Conservation (phyloP, 1,140 invertebrate species). For the Sycobia sp. region DNA sequence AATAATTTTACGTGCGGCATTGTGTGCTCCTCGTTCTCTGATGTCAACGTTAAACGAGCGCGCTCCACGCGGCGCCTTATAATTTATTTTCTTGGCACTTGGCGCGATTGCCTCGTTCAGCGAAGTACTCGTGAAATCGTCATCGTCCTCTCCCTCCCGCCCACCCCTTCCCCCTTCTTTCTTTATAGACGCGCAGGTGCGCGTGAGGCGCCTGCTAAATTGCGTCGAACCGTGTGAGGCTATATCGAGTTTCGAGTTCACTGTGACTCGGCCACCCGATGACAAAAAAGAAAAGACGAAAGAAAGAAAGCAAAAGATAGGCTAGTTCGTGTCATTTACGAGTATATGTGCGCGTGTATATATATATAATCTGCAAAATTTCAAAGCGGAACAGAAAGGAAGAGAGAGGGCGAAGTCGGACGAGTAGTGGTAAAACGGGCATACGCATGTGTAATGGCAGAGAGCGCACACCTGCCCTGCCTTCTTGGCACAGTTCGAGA, state of each 20-base stretch:
- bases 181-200: slow-evolving; percentile 26
- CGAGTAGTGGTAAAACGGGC: background rate
- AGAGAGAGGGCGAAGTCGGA: background rate
- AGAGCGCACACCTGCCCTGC: background rate
- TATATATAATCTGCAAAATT: slow-evolving; percentile 4
- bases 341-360: no score
- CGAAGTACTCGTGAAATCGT: background rate
- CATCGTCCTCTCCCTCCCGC: slow-evolving; percentile 9
- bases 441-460: no score
- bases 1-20: no score
- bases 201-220: slow-evolving; percentile 23
- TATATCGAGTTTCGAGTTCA: slow-evolving; percentile 31
- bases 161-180: slow-evolving; percentile 4
- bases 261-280: slow-evolving; percentile 20
- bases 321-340: no score
- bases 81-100: no score
- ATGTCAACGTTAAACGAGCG: no score
- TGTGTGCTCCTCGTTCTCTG: no score
- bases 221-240: slow-evolving; percentile 6
- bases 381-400: background rate
- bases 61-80: background rate
- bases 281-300: slow-evolving; percentile 28
- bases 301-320: background rate
- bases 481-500: slow-evolving; percentile 2
- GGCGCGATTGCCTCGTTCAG: background rate